A percentile compares a stretch with the other conserved stretches of the same genome.
These are phyloP conservation scores for Chymomyza procnemis DNA, from an alignment of 2,888 invertebrate species.

Conservation along the genomic window DNA sequence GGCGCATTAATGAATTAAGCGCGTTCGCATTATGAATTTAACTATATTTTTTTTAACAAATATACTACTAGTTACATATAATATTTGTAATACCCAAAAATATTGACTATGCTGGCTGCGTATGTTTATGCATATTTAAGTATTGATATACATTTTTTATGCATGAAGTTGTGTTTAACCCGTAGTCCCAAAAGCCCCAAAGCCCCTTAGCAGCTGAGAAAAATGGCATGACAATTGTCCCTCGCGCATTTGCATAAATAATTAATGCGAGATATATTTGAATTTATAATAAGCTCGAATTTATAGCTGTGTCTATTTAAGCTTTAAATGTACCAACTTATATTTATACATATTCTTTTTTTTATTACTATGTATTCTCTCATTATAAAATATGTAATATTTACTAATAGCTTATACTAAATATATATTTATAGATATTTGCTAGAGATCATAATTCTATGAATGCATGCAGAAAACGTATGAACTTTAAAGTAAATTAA, in stretches of 20 bases:
- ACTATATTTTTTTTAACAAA: background rate
- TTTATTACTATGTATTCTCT: background rate
- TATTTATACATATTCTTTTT: constrained; percentile 10
- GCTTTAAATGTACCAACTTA: constrained; percentile 36
- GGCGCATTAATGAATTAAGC: background rate
- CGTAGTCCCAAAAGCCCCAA: constrained; percentile 14
- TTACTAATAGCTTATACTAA: background rate
- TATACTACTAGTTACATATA: background rate
- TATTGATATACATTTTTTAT: constrained; percentile 67
- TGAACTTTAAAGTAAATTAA: background rate
- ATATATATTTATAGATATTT: background rate
- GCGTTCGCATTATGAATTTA: background rate
- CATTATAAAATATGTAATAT: background rate
- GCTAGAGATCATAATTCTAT: background rate
- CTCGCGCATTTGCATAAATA: constrained; percentile 68
- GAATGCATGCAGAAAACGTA: constrained; percentile 10
- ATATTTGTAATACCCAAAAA: background rate
- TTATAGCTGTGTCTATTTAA: constrained; percentile 48
- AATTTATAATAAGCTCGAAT: constrained; percentile 60
- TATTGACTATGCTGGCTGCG: constrained; percentile 13
- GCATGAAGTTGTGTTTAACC: constrained; percentile 73
- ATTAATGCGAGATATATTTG: constrained; percentile 68
- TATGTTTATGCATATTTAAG: constrained; percentile 64
- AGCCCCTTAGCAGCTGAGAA: constrained; percentile 21
- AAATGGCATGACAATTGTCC: constrained; percentile 69